Conservation (phyloP, 2,113 vertebrate species). For the Triplophysa tibetana region DNA sequence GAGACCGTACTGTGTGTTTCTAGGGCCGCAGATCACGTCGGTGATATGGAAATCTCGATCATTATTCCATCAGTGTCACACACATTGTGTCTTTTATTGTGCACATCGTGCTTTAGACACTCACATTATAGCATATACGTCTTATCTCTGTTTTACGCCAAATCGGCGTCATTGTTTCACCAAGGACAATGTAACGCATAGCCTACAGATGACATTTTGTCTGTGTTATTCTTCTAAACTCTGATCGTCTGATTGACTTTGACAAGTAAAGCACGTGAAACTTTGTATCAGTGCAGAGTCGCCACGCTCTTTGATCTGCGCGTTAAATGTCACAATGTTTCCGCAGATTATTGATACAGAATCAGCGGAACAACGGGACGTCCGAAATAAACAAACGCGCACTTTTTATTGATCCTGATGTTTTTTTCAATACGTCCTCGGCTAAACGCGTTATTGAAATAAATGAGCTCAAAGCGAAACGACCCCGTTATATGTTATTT, state of each 20-base stretch:
- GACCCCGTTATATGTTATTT: not conserved
- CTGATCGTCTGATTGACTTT: not conserved
- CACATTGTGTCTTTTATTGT: not conserved
- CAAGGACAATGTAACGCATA: conserved; percentile 8
- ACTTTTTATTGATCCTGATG: not conserved
- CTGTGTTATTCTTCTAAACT: too few species aligned
- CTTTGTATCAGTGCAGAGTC: not conserved
- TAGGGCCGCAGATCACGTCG: conserved; percentile 11
- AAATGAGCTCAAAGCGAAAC: not conserved
- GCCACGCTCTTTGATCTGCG: conserved; percentile 14
- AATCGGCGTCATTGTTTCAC: not conserved
- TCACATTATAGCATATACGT: not conserved
- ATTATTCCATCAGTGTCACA: not conserved
- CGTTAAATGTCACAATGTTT: not conserved
- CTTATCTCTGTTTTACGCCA: not conserved
- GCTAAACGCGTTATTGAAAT: not conserved
- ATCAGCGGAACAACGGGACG: not conserved
- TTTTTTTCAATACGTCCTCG: too few species aligned
- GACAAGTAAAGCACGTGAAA: not conserved
- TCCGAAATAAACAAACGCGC: not conserved
- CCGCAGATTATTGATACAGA: not conserved
- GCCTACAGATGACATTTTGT: not conserved
- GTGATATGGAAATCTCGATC: not conserved
- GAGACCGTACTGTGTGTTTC: not conserved
- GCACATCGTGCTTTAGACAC: not conserved